A percentile compares a stretch with the other conserved stretches of the same genome.
Conservation (phyloP, 2,888 invertebrate species). For the Drosophila fungiperda region DNA sequence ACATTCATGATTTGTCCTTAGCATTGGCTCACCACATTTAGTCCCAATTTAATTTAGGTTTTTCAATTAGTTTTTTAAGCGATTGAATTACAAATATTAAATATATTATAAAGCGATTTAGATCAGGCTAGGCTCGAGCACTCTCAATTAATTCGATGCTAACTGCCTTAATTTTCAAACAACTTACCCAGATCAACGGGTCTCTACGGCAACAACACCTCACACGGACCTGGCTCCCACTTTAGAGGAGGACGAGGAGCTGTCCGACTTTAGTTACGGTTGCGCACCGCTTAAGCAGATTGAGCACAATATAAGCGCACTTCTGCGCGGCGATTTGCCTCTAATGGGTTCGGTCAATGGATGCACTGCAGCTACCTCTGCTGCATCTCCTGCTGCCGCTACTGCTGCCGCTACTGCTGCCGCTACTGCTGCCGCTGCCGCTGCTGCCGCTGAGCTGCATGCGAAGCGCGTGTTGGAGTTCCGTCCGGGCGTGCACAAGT, state of each 20-base stretch:
- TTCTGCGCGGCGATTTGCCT: slow-evolving; percentile 86
- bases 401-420: slow-evolving; percentile 52
- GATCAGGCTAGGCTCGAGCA: not conserved
- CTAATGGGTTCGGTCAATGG: slow-evolving; percentile 51
- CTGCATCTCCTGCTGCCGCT: slow-evolving; percentile 54
- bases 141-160: not conserved
- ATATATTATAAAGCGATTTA: not conserved
- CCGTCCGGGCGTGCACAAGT: slow-evolving; percentile 89
- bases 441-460: slow-evolving; percentile 77
- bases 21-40: not conserved
- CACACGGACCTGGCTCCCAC: slow-evolving; percentile 89
- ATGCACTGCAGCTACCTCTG: slow-evolving; percentile 15
- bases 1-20: not conserved
- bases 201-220: slow-evolving; percentile 85
- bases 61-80: not conserved
- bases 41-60: not conserved
- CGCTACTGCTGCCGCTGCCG: slow-evolving; percentile 64
- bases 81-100: not conserved
- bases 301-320: slow-evolving; percentile 89
- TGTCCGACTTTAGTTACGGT: slow-evolving; percentile 87
- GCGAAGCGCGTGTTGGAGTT: slow-evolving; percentile 84
- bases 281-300: slow-evolving; percentile 90
- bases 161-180: not conserved
- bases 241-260: slow-evolving; percentile 89
- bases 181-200: slow-evolving; percentile 66